Base-by-base conservation (phyloP, 2,113 vertebrate species). In the Anguilla japonica region DNA sequence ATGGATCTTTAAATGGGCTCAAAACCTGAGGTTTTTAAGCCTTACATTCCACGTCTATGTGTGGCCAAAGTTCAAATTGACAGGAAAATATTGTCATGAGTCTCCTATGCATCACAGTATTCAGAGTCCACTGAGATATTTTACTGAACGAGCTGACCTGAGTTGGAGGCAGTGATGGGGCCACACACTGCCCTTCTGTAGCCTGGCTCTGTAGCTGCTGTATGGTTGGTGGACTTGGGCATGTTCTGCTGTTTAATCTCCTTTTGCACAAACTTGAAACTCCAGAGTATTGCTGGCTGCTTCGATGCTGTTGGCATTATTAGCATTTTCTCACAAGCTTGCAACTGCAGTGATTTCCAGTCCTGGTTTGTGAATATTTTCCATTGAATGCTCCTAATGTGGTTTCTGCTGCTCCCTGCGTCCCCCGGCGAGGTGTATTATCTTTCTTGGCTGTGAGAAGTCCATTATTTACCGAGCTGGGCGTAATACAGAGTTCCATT, bases 391-490 rank as follows among this genome's bases (percentile, higher is more conserved):
- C 71, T 75, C 34, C 1, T 75, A 34, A 75, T 75, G 71, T 5
- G 34, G 71, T 75, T 13, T 75, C 71, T 13, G 34, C n/a, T 34
- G 41, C 75, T 50, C 14, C 88, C 80, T 46, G 29, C 50, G 84
- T 88, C 84, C 86, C 43, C 26, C 83, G 87, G 87, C 89, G 80
- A 79, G 67, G 53, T 79, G 87, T 87, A 90, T 89, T 89, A 91
- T 91, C 87, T 89, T 88, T 90, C 80, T 87, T 88, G 87, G 88
- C 89, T 90, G 86, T 91, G 88, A 90, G 88, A 88, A 85, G 86
- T 91, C 90, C 87, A 90, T 90, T 92, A 92, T 91, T 91, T 89
- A 90, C 88, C 87, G 88, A 89, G 89, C 85, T 89, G 86, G 81
- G 79, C 88, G 82, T 88, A 89, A 88, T 88, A 89, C 89, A 87